Evolutionary conservation across 2,113 vertebrate genomes (phyloP).

Genomic region (Tragulus kanchil): DNA sequence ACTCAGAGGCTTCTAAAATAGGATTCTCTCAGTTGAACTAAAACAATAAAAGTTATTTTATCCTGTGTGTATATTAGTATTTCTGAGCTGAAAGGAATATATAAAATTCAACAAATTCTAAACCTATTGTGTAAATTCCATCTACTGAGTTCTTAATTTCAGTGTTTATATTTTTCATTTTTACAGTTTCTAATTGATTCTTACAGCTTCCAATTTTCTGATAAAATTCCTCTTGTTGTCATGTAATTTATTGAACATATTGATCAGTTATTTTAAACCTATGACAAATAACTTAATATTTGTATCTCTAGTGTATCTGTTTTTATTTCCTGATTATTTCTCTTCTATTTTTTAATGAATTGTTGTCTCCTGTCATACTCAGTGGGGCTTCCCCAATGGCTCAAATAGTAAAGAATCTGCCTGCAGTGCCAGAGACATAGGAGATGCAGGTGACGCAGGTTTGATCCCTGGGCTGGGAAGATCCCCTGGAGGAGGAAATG

Average conservation of each 20-base stretch:
- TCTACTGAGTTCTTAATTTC: slow-evolving; percentile 47
- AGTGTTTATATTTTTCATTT: slow-evolving; percentile 34
- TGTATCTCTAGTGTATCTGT: neutral
- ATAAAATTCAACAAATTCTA: slow-evolving; percentile 60
- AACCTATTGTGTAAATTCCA: slow-evolving; percentile 20
- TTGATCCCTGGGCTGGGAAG: neutral
- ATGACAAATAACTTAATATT: slow-evolving; percentile 33
- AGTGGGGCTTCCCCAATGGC: neutral
- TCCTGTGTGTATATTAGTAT: slow-evolving; percentile 31
- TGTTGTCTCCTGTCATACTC: slow-evolving; percentile 31
- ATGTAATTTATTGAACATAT: slow-evolving; percentile 55
- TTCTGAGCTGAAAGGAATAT: slow-evolving; percentile 61
- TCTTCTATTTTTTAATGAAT: slow-evolving; percentile 2
- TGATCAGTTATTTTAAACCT: slow-evolving; percentile 58
- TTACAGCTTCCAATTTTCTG: slow-evolving; percentile 40
- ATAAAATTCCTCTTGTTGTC: slow-evolving; percentile 51
- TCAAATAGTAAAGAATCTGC: neutral
- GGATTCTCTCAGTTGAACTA: slow-evolving; percentile 54
- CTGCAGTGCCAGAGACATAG: neutral
- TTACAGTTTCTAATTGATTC: slow-evolving; percentile 54
- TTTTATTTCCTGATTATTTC: slow-evolving; percentile 20
- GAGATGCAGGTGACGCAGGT: neutral
- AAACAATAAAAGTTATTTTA: slow-evolving; percentile 66
- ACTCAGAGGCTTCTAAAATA: slow-evolving; percentile 55
- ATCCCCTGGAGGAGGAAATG: neutral